Evolutionary conservation across 2,888 invertebrate genomes (phyloP), one percentile per base, ranked within the genome.

Genomic region (Drosophila suboccidentalis): DNA sequence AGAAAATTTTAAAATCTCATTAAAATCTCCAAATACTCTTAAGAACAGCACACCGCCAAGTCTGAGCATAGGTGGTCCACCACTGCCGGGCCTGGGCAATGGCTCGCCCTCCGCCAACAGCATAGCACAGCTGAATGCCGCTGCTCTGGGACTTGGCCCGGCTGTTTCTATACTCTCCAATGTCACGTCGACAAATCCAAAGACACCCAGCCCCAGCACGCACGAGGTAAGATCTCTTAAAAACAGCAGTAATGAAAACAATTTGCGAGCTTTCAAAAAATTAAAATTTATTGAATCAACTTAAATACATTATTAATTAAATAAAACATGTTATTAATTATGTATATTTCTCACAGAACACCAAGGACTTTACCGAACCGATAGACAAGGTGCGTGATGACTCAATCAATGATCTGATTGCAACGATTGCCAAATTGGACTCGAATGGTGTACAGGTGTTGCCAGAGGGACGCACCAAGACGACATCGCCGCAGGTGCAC

Each of bases 351-450:
- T 0, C 1, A 3, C 17, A 92, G 92, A 92, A 90, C 64, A 94
- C 94, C 89, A 93, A 93, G 78, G 95, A 95, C 82, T 94, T 95
- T 38, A 95, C 95, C 70, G 94, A 95, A 78, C 95, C 94, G 79
- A 94, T 97, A 89, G 97, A 97, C 93, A 96, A 96, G 91, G 96
- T 96, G 91, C 96, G 97, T 92, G 96, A 96, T 91, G 97, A 97
- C 91, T 96, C 96, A 1, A 96, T 97, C 71, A 96, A 96, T 91
- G 97, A 97, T 94, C 93, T 97, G 78, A 96, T 97, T 96, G 96
- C 96, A 66, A 97, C 97, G 67, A 97, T 97, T 91, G 97, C 97
- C 73, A 97, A 97, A 93, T 93, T 97, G 87, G 97, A 97, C 93
- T 96, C 96, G 26, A 97, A 97, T 93, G 97, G 97, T 46, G 97